Percentiles rank a stretch among this genome's conserved stretches.
These are phyloP conservation scores for Galaxea fascicularis DNA, from an alignment of 92 coral and sea anemone genomes.

Conservation along the genomic window DNA sequence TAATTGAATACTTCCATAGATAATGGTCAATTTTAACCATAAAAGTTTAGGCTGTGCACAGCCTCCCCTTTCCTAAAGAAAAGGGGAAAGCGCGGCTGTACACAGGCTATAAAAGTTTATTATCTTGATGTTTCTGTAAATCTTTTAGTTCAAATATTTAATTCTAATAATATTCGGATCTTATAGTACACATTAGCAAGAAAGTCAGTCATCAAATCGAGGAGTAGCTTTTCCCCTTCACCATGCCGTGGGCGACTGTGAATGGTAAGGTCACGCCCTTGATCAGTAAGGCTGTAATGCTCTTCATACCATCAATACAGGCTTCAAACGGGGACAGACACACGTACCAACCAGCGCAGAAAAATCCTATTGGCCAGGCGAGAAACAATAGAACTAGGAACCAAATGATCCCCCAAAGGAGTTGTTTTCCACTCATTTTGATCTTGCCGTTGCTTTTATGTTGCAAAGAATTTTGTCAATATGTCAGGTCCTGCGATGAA, in stretches of 20 bases:
- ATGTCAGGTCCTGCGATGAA: background rate
- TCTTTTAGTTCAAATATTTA: background rate
- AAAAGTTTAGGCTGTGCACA: no score
- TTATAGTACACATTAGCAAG: background rate
- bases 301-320: slow-evolving; percentile 90
- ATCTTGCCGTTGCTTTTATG: background rate
- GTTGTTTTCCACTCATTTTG: slow-evolving; percentile 57
- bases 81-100: no score
- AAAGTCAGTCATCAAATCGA: background rate
- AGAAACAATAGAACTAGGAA: slow-evolving; percentile 88
- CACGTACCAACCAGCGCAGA: slow-evolving; percentile 98
- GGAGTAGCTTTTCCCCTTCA: slow-evolving; percentile 74
- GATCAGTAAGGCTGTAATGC: slow-evolving; percentile 88
- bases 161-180: background rate
- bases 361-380: slow-evolving; percentile 97
- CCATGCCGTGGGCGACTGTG: slow-evolving; percentile 83
- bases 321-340: slow-evolving; percentile 96
- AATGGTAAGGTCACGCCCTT: slow-evolving; percentile 92
- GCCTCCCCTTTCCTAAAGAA: no score
- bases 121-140: background rate
- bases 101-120: no score
- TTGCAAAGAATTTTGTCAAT: background rate
- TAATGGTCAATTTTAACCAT: no score
- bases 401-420: slow-evolving; percentile 91
- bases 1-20: no score